Evolutionary conservation across 2,888 invertebrate species (phyloP), one percentile per base, ranked within the genome.

Genomic region (Rotaria macrura): DNA sequence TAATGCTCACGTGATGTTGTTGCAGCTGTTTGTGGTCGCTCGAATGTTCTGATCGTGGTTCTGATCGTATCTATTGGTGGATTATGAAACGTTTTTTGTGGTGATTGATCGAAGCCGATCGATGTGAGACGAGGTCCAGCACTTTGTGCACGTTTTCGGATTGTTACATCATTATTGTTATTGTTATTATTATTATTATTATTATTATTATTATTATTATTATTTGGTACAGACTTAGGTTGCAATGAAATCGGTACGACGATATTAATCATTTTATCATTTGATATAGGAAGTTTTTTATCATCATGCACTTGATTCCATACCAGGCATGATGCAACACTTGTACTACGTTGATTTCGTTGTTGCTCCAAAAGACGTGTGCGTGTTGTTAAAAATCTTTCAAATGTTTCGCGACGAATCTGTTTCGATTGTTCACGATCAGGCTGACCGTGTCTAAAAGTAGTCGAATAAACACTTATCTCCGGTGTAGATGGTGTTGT

Each of bases 271-370:
- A 65, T 14, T 34, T 65, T 34, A 29, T 65, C 65, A 17, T 65
- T 65, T 34, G 34, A 29, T 20, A 7, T 14, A 20, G 65, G 9
- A 79, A 25, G 40, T 79, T 79, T 79, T 25, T 23, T 79, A 12
- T 79, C 79, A 3, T 65, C 34, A 34, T 17, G 47, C 38, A 20
- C 49, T 47, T 86, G 65, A 86, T 84, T 65, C 86, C 86, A 86
- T 10, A 84, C 84, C 52, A 86, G 55, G 84, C 86, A 86, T 52
- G 47, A 29, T 20, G 86, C 86, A n/a, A 86, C 86, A 54, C 40
- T 86, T 38, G 47, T 54, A 9, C 84, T 23, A 79, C 43, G 79
- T 40, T n/a, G 23, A 79, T 43, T 79, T 2, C 12, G 25, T 12
- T 43, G 25, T n/a, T 79, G 79, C 38, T 65, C 29, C n/a, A n/a